Percentiles rank a stretch among this genome's conserved stretches.
Evolutionary conservation across 92 coral and sea anemone genomes (phyloP).

Genomic region (Porites cylindrica): DNA sequence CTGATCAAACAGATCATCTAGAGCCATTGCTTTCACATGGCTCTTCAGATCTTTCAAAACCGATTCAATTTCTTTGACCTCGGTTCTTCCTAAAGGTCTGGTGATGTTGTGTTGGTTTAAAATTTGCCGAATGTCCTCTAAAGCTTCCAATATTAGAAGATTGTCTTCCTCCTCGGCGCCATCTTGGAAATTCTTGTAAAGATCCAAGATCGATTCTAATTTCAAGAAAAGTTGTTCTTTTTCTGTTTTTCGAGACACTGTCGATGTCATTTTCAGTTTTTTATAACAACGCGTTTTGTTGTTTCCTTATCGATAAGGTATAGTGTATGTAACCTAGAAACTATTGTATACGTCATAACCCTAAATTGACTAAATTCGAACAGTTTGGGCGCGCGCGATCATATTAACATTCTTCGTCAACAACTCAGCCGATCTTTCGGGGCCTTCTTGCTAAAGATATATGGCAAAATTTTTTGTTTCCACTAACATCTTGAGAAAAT

Average conservation of each 20-base stretch:
- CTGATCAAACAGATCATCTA: constrained; percentile 43
- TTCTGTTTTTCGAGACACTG: neutral
- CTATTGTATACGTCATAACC: constrained; percentile 6
- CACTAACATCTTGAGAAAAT: no score
- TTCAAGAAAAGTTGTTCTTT: constrained; percentile 44
- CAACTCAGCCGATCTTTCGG: no score
- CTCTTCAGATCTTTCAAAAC: constrained; percentile 40
- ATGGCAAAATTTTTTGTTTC: no score
- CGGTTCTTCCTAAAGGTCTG: constrained; percentile 8
- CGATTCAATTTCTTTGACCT: constrained; percentile 21
- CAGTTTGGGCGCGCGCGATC: neutral
- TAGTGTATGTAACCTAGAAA: neutral
- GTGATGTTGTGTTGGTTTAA: constrained; percentile 21
- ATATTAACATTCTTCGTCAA: neutral
- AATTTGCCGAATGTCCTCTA: constrained; percentile 43
- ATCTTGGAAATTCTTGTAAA: constrained; percentile 48
- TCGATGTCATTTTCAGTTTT: neutral
- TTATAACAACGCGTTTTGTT: neutral
- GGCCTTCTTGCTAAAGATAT: no score
- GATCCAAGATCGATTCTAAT: constrained; percentile 41
- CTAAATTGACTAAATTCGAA: neutral
- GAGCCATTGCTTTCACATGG: constrained; percentile 60
- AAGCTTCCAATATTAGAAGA: constrained; percentile 20
- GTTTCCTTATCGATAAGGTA: neutral
- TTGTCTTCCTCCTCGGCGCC: constrained; percentile 51